Percentiles rank a stretch among this genome's conserved stretches.
Evolutionary conservation across 2,888 invertebrate genomes (phyloP).

Genomic region (Heteropelma amictum): DNA sequence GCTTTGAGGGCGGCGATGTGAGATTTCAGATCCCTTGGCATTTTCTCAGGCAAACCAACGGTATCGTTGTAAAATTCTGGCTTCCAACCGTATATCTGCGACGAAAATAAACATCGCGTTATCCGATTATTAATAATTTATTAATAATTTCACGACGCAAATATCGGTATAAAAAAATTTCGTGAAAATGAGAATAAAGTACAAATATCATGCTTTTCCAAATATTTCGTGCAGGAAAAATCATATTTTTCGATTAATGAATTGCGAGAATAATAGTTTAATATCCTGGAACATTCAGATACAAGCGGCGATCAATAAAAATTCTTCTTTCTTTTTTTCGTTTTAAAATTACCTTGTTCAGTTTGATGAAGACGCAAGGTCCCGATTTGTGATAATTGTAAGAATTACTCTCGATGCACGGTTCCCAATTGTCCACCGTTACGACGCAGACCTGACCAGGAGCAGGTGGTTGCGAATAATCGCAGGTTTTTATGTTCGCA

Average conservation of each 20-base stretch:
- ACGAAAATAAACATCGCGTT: background rate
- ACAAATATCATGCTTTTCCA: background rate
- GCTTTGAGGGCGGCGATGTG: slow-evolving; percentile 82
- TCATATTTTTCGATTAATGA: background rate
- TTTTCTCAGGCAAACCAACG: slow-evolving; percentile 82
- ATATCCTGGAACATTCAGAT: too few relatives aligned
- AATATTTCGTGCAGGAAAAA: background rate
- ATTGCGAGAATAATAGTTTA: too few relatives aligned
- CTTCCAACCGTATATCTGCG: slow-evolving; percentile 90
- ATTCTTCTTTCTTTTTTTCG: too few relatives aligned
- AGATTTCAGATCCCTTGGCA: slow-evolving; percentile 86
- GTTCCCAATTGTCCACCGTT: slow-evolving; percentile 88
- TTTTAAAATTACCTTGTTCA: slow-evolving; percentile 86
- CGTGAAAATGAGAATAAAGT: background rate
- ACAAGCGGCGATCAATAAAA: too few relatives aligned
- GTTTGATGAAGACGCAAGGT: slow-evolving; percentile 96
- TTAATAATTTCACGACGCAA: background rate
- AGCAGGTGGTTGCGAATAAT: slow-evolving; percentile 85
- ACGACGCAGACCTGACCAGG: slow-evolving; percentile 92
- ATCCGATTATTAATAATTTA: background rate
- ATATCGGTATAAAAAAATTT: too few relatives aligned
- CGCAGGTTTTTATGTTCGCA: slow-evolving; percentile 87
- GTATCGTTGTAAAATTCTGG: slow-evolving; percentile 90
- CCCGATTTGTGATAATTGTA: slow-evolving; percentile 95
- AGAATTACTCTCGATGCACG: slow-evolving; percentile 90